Conservation (phyloP, 2,113 vertebrate species). For the Aythya baeri region DNA sequence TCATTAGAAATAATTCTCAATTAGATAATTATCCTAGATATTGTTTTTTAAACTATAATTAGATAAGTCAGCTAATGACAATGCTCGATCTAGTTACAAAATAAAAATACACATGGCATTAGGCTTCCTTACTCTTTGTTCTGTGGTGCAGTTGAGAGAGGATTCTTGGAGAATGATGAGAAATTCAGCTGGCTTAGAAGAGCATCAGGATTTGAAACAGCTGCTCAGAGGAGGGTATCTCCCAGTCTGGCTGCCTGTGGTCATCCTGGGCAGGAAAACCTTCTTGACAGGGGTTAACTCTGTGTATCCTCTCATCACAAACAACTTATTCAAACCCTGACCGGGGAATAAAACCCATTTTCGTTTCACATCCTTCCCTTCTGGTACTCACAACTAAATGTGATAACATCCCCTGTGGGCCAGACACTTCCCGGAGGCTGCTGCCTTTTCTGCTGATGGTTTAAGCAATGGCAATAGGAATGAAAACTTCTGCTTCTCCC, state of each 20-base stretch:
- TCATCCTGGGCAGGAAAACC: not conserved
- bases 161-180: not conserved
- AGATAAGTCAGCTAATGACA: not conserved
- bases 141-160: not conserved
- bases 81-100: not conserved
- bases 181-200: not conserved
- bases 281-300: not conserved
- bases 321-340: not conserved
- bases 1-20: constrained; percentile 15
- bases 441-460: not conserved
- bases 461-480: not conserved
- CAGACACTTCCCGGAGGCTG: not conserved
- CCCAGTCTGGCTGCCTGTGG: not conserved
- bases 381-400: not conserved
- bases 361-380: not conserved
- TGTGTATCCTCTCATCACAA: not conserved
- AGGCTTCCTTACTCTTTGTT: not conserved
- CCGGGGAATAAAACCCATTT: not conserved
- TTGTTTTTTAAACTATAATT: constrained; percentile 32
- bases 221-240: not conserved
- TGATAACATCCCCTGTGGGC: not conserved
- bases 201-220: not conserved
- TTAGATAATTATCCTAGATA: constrained; percentile 28
- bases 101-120: not conserved
- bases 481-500: not conserved